Percentiles rank a stretch among this genome's conserved stretches.
phyloP scores from a whole-genome alignment of 2,888 invertebrate species.

The Trypoxylon attenuatum region DNA sequence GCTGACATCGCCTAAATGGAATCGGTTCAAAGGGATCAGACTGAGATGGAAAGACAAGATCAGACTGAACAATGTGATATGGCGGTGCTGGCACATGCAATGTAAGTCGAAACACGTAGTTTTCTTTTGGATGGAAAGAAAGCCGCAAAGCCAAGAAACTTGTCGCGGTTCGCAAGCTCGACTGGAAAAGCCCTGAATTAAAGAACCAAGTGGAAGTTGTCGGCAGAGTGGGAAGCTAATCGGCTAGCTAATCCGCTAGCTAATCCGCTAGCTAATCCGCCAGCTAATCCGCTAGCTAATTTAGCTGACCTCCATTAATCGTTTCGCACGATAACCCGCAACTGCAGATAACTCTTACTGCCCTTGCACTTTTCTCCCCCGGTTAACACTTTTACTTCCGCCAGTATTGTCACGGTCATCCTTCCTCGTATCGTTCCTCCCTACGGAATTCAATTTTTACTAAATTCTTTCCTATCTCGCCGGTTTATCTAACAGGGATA shows the following conservation, averaged over 20 bases:
- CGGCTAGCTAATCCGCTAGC: too few species aligned
- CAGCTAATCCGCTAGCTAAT: conserved; percentile 22
- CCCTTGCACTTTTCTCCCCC: conserved; percentile 9
- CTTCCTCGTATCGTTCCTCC: too few species aligned
- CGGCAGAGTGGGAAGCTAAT: conserved; percentile 1
- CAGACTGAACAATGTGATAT: conserved; percentile 98
- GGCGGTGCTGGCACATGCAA: conserved; percentile 99
- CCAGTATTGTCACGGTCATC: conserved; percentile 17
- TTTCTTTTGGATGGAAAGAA: background rate
- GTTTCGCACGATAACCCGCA: conserved; percentile 30
- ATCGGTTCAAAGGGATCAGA: conserved; percentile 98
- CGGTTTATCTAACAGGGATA: too few species aligned
- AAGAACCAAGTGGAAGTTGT: conserved; percentile 17
- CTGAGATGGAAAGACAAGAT: conserved; percentile 99
- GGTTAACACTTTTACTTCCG: background rate
- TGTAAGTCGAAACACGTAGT: conserved; percentile 80
- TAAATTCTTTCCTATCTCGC: too few species aligned
- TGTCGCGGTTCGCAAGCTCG: background rate
- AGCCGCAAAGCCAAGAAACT: background rate
- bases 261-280: too few species aligned
- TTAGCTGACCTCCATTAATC: conserved; percentile 35
- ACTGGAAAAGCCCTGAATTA: background rate
- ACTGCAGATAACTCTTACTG: conserved; percentile 12
- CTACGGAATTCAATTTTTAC: conserved; percentile 16
- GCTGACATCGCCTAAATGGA: conserved; percentile 99